These are phyloP conservation scores for Neocrepidodera transversa DNA, from an alignment of 2,888 invertebrate species.

Conservation along the genomic window DNA sequence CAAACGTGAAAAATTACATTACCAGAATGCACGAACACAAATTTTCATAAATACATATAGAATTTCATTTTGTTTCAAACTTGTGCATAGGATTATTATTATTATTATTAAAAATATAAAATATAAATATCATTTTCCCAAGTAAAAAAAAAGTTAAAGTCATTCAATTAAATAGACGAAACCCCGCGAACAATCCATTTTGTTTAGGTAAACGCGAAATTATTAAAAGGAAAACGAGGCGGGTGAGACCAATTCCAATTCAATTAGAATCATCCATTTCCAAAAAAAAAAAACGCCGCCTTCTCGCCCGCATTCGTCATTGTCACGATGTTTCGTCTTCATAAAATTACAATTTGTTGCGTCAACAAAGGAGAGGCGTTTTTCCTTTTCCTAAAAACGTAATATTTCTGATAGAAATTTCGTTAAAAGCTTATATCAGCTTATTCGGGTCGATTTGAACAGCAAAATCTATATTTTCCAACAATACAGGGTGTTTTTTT, in stretches of 20 bases:
- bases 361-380: constrained; percentile 6
- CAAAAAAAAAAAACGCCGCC: too few relatives aligned
- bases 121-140: too few relatives aligned
- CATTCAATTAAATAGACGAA: constrained; percentile 2
- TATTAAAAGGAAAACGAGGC: constrained; percentile 21
- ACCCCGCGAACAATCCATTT: constrained; percentile 4
- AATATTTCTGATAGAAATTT: too few relatives aligned
- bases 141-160: constrained; percentile 7
- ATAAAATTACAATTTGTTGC: constrained; percentile 26
- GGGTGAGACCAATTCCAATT: constrained; percentile 27
- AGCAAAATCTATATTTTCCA: too few relatives aligned
- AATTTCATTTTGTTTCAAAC: too few relatives aligned
- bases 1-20: too few relatives aligned
- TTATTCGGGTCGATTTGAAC: background rate
- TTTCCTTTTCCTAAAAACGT: background rate
- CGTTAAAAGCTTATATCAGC: background rate
- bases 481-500: too few relatives aligned
- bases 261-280: constrained; percentile 35
- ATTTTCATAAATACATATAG: too few relatives aligned
- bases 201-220: constrained; percentile 2
- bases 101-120: too few relatives aligned
- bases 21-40: too few relatives aligned
- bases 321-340: constrained; percentile 30
- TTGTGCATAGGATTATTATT: too few relatives aligned
- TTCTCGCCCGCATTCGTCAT: constrained; percentile 30